A percentile compares a stretch with the other conserved stretches of the same genome.
Conservation (phyloP, 2,888 invertebrate genomes). For the Leptinotarsa rubiginosa region DNA sequence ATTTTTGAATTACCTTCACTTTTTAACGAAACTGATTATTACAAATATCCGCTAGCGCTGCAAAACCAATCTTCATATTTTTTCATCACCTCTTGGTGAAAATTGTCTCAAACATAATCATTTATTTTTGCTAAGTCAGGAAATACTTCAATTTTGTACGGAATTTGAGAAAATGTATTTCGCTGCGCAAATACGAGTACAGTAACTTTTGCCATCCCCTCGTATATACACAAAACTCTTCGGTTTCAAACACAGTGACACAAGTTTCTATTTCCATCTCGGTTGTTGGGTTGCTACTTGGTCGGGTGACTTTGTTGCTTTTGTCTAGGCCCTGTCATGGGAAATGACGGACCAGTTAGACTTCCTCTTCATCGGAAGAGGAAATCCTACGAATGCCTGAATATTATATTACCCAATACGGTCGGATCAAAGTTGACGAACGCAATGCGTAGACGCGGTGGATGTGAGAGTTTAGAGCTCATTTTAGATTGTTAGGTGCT, state of each 20-base stretch:
- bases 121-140: no score
- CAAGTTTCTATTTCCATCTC: constrained; percentile 15
- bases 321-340: constrained; percentile 2
- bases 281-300: background rate
- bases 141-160: no score
- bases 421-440: background rate
- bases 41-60: no score
- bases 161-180: no score
- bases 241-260: constrained; percentile 2
- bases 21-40: no score
- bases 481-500: no score
- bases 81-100: no score
- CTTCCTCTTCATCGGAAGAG: constrained; percentile 14
- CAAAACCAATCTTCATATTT: no score
- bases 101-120: no score
- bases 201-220: background rate
- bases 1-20: no score
- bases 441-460: background rate
- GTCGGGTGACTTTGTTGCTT: background rate
- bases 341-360: constrained; percentile 10
- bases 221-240: background rate
- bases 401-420: constrained; percentile 1
- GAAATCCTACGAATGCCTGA: constrained; percentile 1
- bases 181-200: no score
- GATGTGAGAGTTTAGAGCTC: background rate